A percentile compares a stretch with the other conserved stretches of the same genome.
Evolutionary conservation across 2,888 invertebrate species (phyloP).

Genomic region (Didymodactylos carnosus): DNA sequence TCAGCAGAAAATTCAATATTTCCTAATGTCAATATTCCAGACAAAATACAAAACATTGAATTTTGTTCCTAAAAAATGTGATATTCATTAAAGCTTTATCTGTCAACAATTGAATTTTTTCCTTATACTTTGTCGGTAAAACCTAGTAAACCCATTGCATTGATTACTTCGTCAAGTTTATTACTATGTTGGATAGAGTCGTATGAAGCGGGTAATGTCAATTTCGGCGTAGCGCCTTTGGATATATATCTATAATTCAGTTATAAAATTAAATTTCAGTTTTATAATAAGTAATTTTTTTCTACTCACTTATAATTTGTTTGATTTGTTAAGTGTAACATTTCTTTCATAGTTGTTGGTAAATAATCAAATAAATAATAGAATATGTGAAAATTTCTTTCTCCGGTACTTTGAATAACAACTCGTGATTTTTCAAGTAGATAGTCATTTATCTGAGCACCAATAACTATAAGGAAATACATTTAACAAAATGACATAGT

Average conservation of each 20-base stretch:
- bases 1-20: conserved; percentile 24
- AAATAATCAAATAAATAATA: conserved; percentile 29
- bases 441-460: conserved; percentile 33
- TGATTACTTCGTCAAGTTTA: conserved; percentile 21
- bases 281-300: too few species aligned
- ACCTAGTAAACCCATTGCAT: conserved; percentile 29
- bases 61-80: conserved; percentile 24
- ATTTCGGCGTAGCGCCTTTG: too few species aligned
- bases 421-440: conserved; percentile 31
- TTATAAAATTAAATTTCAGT: too few species aligned
- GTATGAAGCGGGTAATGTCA: too few species aligned
- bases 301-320: too few species aligned
- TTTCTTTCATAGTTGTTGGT: not conserved
- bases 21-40: conserved; percentile 27
- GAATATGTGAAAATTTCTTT: conserved; percentile 32
- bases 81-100: too few species aligned
- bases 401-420: conserved; percentile 25
- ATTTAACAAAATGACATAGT: not conserved
- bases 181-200: too few species aligned
- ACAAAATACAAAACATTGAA: conserved; percentile 25
- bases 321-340: not conserved
- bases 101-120: not conserved
- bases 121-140: conserved; percentile 25
- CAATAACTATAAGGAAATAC: conserved; percentile 22
- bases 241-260: too few species aligned